Percentiles rank a stretch among this genome's conserved stretches.
Evolutionary conservation across 2,113 vertebrate genomes (phyloP).

Genomic region (Spilogale gracilis): DNA sequence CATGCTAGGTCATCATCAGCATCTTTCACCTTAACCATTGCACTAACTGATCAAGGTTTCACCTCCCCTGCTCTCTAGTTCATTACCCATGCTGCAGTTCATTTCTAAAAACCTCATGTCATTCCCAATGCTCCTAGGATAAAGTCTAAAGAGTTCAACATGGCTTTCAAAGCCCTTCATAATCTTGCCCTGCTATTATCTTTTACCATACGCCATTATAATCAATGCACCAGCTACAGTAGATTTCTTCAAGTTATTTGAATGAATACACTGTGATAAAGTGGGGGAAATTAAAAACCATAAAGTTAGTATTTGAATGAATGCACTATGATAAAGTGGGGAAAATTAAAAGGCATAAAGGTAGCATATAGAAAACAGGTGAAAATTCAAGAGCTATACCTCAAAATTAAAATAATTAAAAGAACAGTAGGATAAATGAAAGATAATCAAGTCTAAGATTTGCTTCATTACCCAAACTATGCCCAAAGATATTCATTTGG

Average conservation of each 20-base stretch:
- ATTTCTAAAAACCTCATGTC: constrained; percentile 16
- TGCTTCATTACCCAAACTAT: constrained; percentile 70
- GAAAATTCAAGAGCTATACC: constrained; percentile 34
- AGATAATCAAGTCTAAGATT: constrained; percentile 59
- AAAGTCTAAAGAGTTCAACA: constrained; percentile 19
- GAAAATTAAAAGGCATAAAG: background rate
- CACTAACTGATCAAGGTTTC: constrained; percentile 15
- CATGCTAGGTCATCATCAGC: background rate
- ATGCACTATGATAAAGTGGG: background rate
- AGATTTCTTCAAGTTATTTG: background rate
- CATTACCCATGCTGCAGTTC: background rate
- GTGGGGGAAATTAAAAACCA: background rate
- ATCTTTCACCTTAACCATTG: background rate
- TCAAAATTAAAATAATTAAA: constrained; percentile 74
- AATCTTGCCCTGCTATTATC: background rate
- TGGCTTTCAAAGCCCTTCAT: constrained; percentile 13
- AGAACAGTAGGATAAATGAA: constrained; percentile 51
- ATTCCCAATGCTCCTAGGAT: background rate
- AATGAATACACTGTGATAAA: constrained; percentile 15
- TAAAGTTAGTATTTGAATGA: constrained; percentile 21
- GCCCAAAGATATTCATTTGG: constrained; percentile 48
- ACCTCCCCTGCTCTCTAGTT: background rate
- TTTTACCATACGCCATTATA: constrained; percentile 7
- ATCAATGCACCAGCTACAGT: background rate
- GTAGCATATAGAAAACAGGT: constrained; percentile 14